A percentile compares a stretch with the other conserved stretches of the same genome.
Evolutionary conservation across 2,888 invertebrate species (phyloP).

Genomic region (Mylabris sibirica): DNA sequence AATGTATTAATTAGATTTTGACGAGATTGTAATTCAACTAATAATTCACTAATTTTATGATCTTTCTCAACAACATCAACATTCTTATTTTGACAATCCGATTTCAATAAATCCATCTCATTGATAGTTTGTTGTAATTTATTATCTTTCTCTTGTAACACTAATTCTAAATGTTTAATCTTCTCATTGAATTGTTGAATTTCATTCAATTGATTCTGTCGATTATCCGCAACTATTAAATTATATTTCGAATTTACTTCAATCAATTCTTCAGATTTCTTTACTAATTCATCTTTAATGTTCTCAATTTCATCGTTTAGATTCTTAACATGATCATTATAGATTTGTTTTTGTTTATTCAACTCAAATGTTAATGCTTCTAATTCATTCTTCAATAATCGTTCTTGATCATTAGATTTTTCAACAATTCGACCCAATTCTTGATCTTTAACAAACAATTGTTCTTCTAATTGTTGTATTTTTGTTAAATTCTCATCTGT

Average conservation of each 20-base stretch:
- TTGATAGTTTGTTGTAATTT: slow-evolving; percentile 39
- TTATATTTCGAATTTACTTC: slow-evolving; percentile 54
- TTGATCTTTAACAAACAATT: slow-evolving; percentile 22
- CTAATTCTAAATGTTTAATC: slow-evolving; percentile 53
- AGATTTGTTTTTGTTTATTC: slow-evolving; percentile 26
- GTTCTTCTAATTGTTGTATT: slow-evolving; percentile 19
- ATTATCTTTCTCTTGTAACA: slow-evolving; percentile 40
- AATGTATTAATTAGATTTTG: slow-evolving; percentile 50
- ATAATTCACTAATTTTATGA: slow-evolving; percentile 40
- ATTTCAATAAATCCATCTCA: slow-evolving; percentile 51
- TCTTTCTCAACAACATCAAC: slow-evolving; percentile 49
- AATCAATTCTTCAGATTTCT: slow-evolving; percentile 30
- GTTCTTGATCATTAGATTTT: slow-evolving; percentile 14
- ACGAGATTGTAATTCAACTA: slow-evolving; percentile 45
- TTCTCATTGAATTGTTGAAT: slow-evolving; percentile 59
- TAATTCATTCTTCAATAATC: slow-evolving; percentile 16
- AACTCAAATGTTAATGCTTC: slow-evolving; percentile 14
- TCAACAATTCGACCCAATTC: neutral
- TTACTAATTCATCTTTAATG: slow-evolving; percentile 29
- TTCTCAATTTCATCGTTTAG: slow-evolving; percentile 28
- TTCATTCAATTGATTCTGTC: slow-evolving; percentile 11
- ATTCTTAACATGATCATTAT: slow-evolving; percentile 25
- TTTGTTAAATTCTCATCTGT: slow-evolving; percentile 20
- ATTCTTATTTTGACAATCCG: slow-evolving; percentile 40
- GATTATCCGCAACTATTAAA: slow-evolving; percentile 40